Percentiles rank a stretch among this genome's conserved stretches.
Evolutionary conservation across 2,888 invertebrate genomes (phyloP).

Genomic region (Dasysyrphus tricinctus): DNA sequence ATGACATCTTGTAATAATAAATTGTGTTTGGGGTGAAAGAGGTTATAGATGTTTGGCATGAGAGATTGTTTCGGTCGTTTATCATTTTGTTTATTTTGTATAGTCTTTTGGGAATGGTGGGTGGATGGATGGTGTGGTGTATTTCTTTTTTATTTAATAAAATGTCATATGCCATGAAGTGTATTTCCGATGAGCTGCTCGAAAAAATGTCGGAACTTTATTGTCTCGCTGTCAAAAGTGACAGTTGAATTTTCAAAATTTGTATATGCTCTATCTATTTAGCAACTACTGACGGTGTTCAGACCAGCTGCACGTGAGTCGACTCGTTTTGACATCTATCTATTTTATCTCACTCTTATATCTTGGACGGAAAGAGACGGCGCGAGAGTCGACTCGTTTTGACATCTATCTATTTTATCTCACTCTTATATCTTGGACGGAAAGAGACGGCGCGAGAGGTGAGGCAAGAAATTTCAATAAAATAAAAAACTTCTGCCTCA

Average conservation of each 20-base stretch:
- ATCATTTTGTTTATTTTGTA: constrained; percentile 15
- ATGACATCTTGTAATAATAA: constrained; percentile 45
- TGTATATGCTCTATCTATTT: no score
- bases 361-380: no score
- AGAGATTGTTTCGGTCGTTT: constrained; percentile 11
- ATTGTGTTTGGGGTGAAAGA: constrained; percentile 31
- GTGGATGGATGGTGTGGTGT: background rate
- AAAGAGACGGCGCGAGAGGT: no score
- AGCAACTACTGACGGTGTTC: no score
- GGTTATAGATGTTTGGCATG: constrained; percentile 15
- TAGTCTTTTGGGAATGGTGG: background rate
- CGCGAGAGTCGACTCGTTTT: no score
- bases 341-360: no score
- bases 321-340: no score
- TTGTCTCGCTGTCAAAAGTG: background rate
- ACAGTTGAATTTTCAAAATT: background rate
- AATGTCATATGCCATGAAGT: background rate
- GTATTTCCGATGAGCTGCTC: background rate
- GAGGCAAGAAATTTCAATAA: no score
- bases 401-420: no score
- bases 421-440: no score
- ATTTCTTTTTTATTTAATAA: background rate
- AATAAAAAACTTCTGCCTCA: no score
- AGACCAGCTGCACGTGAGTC: no score
- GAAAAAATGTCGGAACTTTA: background rate